Evolutionary conservation across 2,797 vertebrate species (phyloP), one percentile per base, ranked within the genome.

Genomic region (Spinus olivaceus): DNA sequence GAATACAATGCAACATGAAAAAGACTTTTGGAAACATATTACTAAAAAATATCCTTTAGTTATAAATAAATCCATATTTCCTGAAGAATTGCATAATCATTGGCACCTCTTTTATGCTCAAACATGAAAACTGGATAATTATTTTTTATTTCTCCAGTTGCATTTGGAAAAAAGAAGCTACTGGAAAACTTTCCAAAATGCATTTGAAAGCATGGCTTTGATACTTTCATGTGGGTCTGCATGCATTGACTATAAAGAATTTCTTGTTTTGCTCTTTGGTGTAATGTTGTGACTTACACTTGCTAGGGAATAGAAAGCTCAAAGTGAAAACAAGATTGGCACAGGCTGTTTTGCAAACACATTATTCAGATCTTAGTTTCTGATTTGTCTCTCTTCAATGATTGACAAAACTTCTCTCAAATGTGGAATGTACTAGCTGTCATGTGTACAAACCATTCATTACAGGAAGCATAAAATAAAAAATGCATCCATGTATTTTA

Each of bases 211-310:
- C 18, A 32, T 28, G 22, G 12, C 10, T 92, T 61, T 74, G 56
- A 49, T 74, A 35, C 14, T 28, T 54, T 87, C 11, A 28, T 24
- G 15, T 50, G 35, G 30, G 11, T 85, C 64, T 63, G 22, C n/a
- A 33, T 50, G 17, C 22, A 59, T 8, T 71, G 76, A 85, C 82
- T 46, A 47, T 50, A 59, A 3, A 77, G 28, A 88, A 72, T 19
- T 70, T 71, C 33, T 88, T 73, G 49, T 63, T 95, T 94, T 86
- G 32, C 30, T 90, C 19, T 72, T 86, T 37, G 14, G 14, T 84
- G 8, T 44, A 77, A 41, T 70, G 53, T 90, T 94, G 76, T 93
- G 89, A 79, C 65, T 90, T 90, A 35, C 57, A 90, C 78, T 93
- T 93, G 78, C 89, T 86, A 84, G 70, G 78, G 66, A 92, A 74